Base-by-base conservation (phyloP, 1,140 invertebrate species). In the Globodera ellingtonae region DNA sequence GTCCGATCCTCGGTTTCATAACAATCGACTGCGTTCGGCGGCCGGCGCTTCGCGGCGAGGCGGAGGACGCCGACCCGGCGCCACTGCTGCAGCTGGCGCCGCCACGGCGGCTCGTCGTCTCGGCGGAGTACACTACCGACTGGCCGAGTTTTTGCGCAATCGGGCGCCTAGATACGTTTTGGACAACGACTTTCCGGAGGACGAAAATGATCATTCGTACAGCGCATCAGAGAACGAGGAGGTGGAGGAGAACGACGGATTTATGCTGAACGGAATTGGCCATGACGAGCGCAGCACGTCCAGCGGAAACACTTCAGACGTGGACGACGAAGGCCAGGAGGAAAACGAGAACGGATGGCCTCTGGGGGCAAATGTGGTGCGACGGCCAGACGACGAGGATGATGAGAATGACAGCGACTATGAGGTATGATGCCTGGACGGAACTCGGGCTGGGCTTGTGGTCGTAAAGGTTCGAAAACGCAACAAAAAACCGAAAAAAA, bases 351-450 rank as follows among this genome's bases (percentile, higher is more conserved):
- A 47, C 46, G 73, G 73, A 44, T 62, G 73, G 9, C 44, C 4
- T 0, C 52, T 3, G 24, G 10, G 73, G 0, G 66, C 10, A 6
- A 46, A 59, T 10, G n/a, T 9, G 56, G 73, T 59, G 52, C 35
- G 48, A 69, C 35, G 47, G 48, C 4, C 73, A 24, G 56, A 75
- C 6, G 73, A 62, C 1, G 73, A 75, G 24, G 73, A 75, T 9
- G 73, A 75, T 18, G 73, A 75, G 15, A 35, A 75, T n/a, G 73
- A 75, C 52, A 75, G 73, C n/a, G 73, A 75, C 52, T 70, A 70
- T 44, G 35, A 75, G 47, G 73, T 59, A 35, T 10, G 13, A 24
- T 35, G 35, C 1, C 1, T 35, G 35, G 35, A 35, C 35, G 35
- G 35, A 35, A 35, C 35, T 35, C 1, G 35, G 35, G 35, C 35